A percentile compares a stretch with the other conserved stretches of the same genome.
Evolutionary conservation across 2,113 vertebrate genomes (phyloP).

Genomic region (Cheirogaleus medius): DNA sequence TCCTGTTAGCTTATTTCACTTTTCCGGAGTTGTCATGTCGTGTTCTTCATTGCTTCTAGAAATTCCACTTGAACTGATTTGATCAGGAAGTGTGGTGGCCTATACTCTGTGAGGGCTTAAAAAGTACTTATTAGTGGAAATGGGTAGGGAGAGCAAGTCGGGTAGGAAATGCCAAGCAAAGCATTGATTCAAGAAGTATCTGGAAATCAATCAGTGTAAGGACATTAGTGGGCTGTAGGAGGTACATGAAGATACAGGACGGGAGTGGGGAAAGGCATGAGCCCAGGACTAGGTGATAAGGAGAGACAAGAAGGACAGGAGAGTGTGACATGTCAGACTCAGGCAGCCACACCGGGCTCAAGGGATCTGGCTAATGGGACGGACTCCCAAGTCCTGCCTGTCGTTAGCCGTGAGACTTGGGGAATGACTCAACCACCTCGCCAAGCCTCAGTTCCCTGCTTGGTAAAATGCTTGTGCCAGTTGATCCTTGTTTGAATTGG

Average conservation of each 20-base stretch:
- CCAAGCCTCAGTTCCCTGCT: constrained; percentile 31
- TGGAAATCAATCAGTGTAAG: not conserved
- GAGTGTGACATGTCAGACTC: not conserved
- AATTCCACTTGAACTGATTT: constrained; percentile 46
- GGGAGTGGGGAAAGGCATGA: not conserved
- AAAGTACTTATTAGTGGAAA: not conserved
- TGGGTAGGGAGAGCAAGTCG: not conserved
- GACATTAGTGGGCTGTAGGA: not conserved
- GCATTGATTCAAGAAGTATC: not conserved
- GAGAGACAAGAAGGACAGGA: not conserved
- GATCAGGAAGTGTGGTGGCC: not conserved
- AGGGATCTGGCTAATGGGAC: not conserved
- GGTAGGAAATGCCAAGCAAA: not conserved
- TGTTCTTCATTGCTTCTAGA: constrained; percentile 39
- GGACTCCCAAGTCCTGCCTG: not conserved
- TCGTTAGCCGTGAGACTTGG: not conserved
- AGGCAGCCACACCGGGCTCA: not conserved
- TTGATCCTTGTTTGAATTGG: not conserved
- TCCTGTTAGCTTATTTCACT: not conserved
- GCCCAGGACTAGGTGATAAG: not conserved
- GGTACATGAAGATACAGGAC: not conserved
- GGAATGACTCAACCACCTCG: not conserved
- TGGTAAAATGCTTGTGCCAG: not conserved
- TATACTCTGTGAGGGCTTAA: not conserved
- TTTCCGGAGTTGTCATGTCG: constrained; percentile 29